phyloP scores from a whole-genome alignment of 2,113 vertebrate species.

The Mionectes macconnelli region DNA sequence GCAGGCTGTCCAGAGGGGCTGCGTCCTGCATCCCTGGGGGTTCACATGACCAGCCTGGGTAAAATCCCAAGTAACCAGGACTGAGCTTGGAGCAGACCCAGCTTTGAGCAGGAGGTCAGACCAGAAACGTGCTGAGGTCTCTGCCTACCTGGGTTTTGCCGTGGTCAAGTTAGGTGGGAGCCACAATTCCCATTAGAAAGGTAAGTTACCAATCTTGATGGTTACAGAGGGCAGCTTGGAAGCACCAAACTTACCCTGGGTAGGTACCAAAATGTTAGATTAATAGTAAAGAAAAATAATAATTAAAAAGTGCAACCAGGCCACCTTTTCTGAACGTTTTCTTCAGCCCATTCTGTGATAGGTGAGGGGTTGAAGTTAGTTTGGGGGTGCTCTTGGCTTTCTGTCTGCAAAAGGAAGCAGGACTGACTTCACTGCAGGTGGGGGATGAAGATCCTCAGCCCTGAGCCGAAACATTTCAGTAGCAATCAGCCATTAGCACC shows the following conservation, averaged over 20 bases:
- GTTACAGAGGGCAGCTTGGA: not conserved
- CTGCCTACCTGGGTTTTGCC: not conserved
- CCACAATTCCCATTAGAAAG: not conserved
- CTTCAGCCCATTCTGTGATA: not conserved
- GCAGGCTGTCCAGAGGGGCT: not conserved
- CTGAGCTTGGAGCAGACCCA: not conserved
- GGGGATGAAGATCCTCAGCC: not conserved
- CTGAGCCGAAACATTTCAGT: not conserved
- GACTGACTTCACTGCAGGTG: not conserved
- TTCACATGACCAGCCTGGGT: not conserved
- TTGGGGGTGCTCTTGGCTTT: not conserved
- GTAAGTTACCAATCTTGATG: not conserved
- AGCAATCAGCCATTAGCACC: not conserved
- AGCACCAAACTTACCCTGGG: not conserved
- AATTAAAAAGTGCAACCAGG: not conserved
- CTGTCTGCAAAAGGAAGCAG: slow-evolving; percentile 10
- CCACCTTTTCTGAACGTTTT: not conserved
- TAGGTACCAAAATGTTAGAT: not conserved
- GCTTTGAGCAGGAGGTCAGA: not conserved
- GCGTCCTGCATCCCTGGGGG: not conserved
- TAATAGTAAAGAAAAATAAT: not conserved
- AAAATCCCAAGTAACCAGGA: not conserved
- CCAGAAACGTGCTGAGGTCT: not conserved
- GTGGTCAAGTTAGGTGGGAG: not conserved
- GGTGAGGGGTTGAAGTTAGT: not conserved